phyloP scores from a whole-genome alignment of 2,113 vertebrate genomes.

The Aspidoscelis tigris region DNA sequence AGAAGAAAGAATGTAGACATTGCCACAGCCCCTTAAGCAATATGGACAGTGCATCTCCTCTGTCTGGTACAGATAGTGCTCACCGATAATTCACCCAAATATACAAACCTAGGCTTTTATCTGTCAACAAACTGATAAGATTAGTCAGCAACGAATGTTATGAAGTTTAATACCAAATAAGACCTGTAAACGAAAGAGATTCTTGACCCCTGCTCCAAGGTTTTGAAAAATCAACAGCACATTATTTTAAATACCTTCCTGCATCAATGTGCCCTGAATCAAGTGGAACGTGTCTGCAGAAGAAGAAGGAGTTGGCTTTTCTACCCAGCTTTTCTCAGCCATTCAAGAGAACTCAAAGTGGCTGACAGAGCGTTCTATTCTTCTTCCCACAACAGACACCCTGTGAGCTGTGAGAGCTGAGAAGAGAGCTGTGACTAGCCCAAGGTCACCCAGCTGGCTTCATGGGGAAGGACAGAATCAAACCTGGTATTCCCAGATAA shows the following conservation, averaged over 20 bases:
- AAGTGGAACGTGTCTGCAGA: background rate
- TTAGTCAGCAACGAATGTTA: background rate
- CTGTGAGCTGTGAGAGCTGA: too few relatives aligned
- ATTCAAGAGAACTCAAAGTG: too few relatives aligned
- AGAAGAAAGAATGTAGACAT: constrained; percentile 14
- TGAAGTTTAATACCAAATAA: background rate
- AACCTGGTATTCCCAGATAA: too few relatives aligned
- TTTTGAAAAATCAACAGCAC: too few relatives aligned
- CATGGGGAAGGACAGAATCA: too few relatives aligned
- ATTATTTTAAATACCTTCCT: background rate
- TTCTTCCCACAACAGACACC: too few relatives aligned
- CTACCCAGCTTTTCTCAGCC: too few relatives aligned
- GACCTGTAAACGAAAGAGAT: background rate
- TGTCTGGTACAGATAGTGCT: background rate
- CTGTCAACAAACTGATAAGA: constrained; percentile 24
- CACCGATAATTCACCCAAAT: constrained; percentile 1
- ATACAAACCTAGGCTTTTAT: background rate
- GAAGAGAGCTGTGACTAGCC: too few relatives aligned
- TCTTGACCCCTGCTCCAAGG: background rate
- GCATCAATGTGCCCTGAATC: background rate
- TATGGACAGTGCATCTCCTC: background rate
- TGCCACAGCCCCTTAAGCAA: constrained; percentile 4
- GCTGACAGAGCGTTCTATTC: too few relatives aligned
- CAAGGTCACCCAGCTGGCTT: too few relatives aligned
- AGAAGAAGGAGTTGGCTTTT: too few relatives aligned